A percentile compares a stretch with the other conserved stretches of the same genome.
Evolutionary conservation across 2,888 invertebrate species (phyloP).

Genomic region (Itoplectis maculator): DNA sequence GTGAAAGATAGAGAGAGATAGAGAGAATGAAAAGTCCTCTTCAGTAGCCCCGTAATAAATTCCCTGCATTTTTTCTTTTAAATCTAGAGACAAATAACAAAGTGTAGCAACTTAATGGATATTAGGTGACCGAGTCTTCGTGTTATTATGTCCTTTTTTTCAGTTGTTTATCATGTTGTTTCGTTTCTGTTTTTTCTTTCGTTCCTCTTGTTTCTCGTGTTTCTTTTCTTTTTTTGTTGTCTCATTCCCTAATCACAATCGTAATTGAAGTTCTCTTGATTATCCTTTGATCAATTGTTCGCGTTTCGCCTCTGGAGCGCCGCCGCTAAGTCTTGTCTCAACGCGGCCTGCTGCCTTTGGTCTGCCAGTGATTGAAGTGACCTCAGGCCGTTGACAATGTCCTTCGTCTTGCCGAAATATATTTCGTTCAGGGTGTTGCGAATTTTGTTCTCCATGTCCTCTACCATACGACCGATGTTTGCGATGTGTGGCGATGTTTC

Average conservation of each 20-base stretch:
- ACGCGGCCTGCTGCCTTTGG: slow-evolving; percentile 92
- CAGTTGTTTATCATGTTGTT: slow-evolving; percentile 67
- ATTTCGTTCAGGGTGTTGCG: slow-evolving; percentile 99
- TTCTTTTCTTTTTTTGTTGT: slow-evolving; percentile 58
- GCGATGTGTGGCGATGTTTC: slow-evolving; percentile 99
- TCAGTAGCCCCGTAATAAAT: slow-evolving; percentile 75
- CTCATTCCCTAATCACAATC: slow-evolving; percentile 80
- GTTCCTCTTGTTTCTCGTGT: slow-evolving; percentile 52
- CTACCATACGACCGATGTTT: slow-evolving; percentile 99
- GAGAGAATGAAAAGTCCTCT: slow-evolving; percentile 67
- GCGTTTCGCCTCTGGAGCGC: slow-evolving; percentile 94
- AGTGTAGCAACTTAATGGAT: slow-evolving; percentile 77
- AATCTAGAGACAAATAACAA: slow-evolving; percentile 77
- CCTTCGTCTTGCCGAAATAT: slow-evolving; percentile 99
- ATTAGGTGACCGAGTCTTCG: slow-evolving; percentile 68
- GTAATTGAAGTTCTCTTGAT: slow-evolving; percentile 79
- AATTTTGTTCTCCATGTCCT: slow-evolving; percentile 99
- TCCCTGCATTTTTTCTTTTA: slow-evolving; percentile 74
- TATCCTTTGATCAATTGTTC: slow-evolving; percentile 85
- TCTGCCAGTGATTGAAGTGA: slow-evolving; percentile 94
- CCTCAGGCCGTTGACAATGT: slow-evolving; percentile 97
- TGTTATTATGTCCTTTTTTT: slow-evolving; percentile 63
- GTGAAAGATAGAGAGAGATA: slow-evolving; percentile 51
- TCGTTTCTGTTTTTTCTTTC: slow-evolving; percentile 61
- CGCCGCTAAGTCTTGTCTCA: slow-evolving; percentile 94